Conservation (phyloP, 2,797 vertebrate species). For the Lepilemur septentrionalis region DNA sequence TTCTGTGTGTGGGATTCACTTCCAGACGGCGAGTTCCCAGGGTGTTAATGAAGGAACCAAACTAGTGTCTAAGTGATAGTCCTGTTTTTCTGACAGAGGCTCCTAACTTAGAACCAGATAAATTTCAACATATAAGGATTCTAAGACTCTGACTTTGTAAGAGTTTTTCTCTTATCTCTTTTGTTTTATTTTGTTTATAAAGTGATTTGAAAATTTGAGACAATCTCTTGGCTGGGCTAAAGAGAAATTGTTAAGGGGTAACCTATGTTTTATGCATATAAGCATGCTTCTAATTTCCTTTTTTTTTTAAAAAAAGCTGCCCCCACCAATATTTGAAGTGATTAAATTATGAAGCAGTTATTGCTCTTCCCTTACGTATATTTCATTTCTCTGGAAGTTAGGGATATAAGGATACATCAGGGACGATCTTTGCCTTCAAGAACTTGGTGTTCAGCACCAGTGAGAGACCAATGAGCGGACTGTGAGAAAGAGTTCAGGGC, state of each 20-base stretch:
- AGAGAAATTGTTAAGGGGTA: neutral
- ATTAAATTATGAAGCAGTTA: neutral
- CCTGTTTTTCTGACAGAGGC: neutral
- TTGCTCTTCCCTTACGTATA: neutral
- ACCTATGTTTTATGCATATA: neutral
- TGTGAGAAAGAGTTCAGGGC: neutral
- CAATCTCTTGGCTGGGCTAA: neutral
- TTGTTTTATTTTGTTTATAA: neutral
- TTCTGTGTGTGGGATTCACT: neutral
- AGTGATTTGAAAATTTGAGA: neutral
- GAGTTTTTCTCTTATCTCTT: neutral
- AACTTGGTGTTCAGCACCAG: neutral
- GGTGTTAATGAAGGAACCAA: neutral
- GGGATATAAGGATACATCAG: neutral
- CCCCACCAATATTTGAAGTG: neutral
- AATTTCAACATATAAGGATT: neutral
- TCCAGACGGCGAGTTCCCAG: neutral
- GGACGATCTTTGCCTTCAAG: neutral
- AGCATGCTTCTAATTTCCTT: neutral
- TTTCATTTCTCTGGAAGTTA: constrained; percentile 7
- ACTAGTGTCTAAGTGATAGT: neutral
- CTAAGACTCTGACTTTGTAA: neutral
- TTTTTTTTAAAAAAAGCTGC: neutral
- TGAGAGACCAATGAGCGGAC: neutral
- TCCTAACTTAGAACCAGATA: neutral